These are phyloP conservation scores for Pheosia tremula DNA, from an alignment of 2,888 invertebrate genomes.

Conservation along the genomic window DNA sequence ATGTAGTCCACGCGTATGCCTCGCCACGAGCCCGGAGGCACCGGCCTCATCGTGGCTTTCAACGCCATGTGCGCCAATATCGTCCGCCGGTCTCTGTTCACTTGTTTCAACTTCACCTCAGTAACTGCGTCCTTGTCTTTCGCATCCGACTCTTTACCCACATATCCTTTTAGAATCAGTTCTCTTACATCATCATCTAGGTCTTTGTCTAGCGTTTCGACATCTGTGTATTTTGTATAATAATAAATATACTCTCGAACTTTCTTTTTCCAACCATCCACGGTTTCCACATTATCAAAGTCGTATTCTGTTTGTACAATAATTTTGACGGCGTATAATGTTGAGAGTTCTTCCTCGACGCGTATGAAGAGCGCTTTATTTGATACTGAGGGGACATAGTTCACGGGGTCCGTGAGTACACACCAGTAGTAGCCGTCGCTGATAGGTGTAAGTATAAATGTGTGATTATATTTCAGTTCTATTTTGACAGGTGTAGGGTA, in stretches of 20 bases:
- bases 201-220: conserved; percentile 33
- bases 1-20: conserved; percentile 54
- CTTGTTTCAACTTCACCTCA: conserved; percentile 55
- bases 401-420: conserved; percentile 54
- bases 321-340: conserved; percentile 64
- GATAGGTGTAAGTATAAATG: conserved; percentile 52
- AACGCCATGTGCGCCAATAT: conserved; percentile 61
- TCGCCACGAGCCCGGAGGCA: conserved; percentile 60
- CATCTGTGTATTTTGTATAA: conserved; percentile 56
- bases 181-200: conserved; percentile 27
- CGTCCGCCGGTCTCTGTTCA: conserved; percentile 61
- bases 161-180: conserved; percentile 43
- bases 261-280: conserved; percentile 54
- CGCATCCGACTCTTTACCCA: conserved; percentile 40
- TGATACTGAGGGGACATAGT: conserved; percentile 56
- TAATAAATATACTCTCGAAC: conserved; percentile 65
- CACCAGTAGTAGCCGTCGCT: conserved; percentile 79
- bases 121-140: conserved; percentile 47
- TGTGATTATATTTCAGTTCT: conserved; percentile 40
- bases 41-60: conserved; percentile 52
- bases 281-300: conserved; percentile 31
- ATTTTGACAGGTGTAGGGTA: conserved; percentile 55
- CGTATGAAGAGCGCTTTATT: conserved; percentile 63
- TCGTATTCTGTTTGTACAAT: conserved; percentile 40
- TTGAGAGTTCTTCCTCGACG: conserved; percentile 52